Evolutionary conservation across 1,140 invertebrate genomes (phyloP), one percentile per base, ranked within the genome.

Genomic region (Oryzaephilus surinamensis): DNA sequence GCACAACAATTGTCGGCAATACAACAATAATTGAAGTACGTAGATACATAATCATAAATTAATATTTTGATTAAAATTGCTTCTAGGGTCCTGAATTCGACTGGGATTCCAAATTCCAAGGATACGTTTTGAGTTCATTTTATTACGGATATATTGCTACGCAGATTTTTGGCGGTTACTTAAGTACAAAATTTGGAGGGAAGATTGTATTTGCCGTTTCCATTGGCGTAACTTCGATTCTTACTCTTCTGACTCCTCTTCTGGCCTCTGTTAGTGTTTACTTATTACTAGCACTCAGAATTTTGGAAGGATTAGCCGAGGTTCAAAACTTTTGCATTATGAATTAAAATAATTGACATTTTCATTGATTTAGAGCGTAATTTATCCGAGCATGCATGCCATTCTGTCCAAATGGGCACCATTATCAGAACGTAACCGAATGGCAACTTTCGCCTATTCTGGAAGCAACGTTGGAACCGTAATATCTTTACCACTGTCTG

Each of bases 361-460:
- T n/a, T n/a, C n/a, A n/a, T n/a, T n/a, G n/a, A n/a, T n/a, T n/a
- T n/a, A n/a, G n/a, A n/a, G 88, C 28, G 87, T 92, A 0, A 88
- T 84, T 1, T 92, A 88, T 62, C 88, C 88, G 3, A 81, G 84
- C 42, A 90, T 90, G 36, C 84, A 91, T 60, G 80, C 82, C 7
- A 75, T 91, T n/a, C 88, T 86, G 83, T 72, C 82, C 0, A 74
- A 77, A 38, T 93, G 89, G 88, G 79, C 85, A n/a, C 89, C 88
- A 12, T 77, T 80, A 0, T 54, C 76, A 12, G 88, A 93, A 60
- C 71, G 85, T 14, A 84, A 79, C 4, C 72, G 79, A 7, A 65
- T 87, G 18, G 81, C 80, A 0, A 81, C 77, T 0, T 71, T 87
- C 20, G 77, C 81, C 0, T 86, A 85, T 63, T 84, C 82, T n/a